phyloP scores from a whole-genome alignment of 2,888 invertebrate species.

The Leuctra nigra region DNA sequence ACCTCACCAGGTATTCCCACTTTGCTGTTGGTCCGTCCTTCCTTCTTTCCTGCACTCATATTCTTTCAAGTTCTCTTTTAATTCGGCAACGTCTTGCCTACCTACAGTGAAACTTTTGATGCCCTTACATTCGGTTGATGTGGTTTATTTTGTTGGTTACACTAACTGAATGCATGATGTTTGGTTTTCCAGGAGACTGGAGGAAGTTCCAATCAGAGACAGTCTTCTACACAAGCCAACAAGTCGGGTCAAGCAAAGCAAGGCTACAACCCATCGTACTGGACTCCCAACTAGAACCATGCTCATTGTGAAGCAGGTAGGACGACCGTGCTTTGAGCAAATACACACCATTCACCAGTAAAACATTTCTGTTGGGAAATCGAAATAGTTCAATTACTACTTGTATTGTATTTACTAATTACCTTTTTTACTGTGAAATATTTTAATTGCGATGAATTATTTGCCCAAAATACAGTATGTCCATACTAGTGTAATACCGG shows the following conservation, averaged over 20 bases:
- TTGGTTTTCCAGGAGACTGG: constrained; percentile 49
- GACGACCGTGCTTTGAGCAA: constrained; percentile 25
- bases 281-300: constrained; percentile 35
- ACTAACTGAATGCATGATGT: too few relatives aligned
- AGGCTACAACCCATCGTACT: constrained; percentile 46
- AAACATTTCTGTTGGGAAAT: constrained; percentile 21
- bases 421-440: constrained; percentile 23
- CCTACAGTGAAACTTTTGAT: too few relatives aligned
- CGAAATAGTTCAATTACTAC: too few relatives aligned
- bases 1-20: too few relatives aligned
- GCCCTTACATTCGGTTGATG: too few relatives aligned
- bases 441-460: constrained; percentile 26
- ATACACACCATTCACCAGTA: constrained; percentile 24
- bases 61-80: too few relatives aligned
- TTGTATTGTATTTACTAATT: too few relatives aligned
- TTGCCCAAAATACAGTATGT: constrained; percentile 23
- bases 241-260: constrained; percentile 53
- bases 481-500: constrained; percentile 19
- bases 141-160: too few relatives aligned
- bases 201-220: constrained; percentile 46
- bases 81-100: too few relatives aligned
- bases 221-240: constrained; percentile 47
- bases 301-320: not conserved
- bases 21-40: too few relatives aligned
- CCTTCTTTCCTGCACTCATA: too few relatives aligned